phyloP scores from a whole-genome alignment of 2,113 vertebrate species.

The Nothoprocta pentlandii region DNA sequence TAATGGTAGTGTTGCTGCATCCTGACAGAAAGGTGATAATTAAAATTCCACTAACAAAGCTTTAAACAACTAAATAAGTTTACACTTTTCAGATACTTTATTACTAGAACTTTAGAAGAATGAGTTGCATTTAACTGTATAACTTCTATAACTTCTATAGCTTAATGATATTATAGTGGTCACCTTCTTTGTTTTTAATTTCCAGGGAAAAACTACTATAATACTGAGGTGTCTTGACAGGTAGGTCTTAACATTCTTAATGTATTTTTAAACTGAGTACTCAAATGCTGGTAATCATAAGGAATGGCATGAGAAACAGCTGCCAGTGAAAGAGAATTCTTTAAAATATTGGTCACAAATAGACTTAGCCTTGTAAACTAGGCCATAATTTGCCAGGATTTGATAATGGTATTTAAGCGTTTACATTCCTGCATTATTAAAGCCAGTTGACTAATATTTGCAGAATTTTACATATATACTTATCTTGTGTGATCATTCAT shows the following conservation, averaged over 20 bases:
- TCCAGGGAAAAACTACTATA: conserved; percentile 93
- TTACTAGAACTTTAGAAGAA: conserved; percentile 48
- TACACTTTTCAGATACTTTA: conserved; percentile 56
- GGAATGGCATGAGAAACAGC: neutral
- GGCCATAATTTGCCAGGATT: neutral
- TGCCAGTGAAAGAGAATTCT: neutral
- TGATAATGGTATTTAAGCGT: neutral
- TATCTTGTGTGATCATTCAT: neutral
- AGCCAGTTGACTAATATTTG: too few relatives aligned
- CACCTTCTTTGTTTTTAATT: conserved; percentile 65
- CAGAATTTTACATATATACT: neutral
- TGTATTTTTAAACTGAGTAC: neutral
- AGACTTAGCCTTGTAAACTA: neutral
- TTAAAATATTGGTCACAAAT: neutral
- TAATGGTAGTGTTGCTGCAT: conserved; percentile 56
- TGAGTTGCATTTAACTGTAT: conserved; percentile 42
- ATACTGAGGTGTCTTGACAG: conserved; percentile 93
- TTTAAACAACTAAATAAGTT: conserved; percentile 10
- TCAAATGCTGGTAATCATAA: neutral
- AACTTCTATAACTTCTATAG: conserved; percentile 49
- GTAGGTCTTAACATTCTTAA: conserved; percentile 74
- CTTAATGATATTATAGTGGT: conserved; percentile 38
- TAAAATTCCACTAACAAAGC: conserved; percentile 56
- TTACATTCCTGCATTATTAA: neutral
- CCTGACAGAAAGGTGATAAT: conserved; percentile 65